Evolutionary conservation across 2,888 invertebrate species (phyloP).

Genomic region (Escarpia spicata): DNA sequence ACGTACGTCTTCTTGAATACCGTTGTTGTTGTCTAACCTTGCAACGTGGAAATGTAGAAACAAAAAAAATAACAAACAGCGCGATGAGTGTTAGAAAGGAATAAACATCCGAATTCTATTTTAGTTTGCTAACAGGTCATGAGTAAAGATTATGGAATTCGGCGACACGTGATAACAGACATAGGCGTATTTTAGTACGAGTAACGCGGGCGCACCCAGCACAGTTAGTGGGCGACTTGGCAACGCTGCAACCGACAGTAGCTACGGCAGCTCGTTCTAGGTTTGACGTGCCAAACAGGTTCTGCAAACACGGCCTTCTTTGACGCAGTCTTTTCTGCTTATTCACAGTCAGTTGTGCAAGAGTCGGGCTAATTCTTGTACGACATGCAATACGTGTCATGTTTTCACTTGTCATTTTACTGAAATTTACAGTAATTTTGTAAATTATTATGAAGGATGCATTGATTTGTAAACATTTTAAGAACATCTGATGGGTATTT

Average conservation of each 20-base stretch:
- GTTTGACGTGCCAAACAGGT: background rate
- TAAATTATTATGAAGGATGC: background rate
- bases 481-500: no score
- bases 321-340: background rate
- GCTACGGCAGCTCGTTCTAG: background rate
- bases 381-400: background rate
- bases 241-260: background rate
- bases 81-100: background rate
- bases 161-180: background rate
- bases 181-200: background rate
- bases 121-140: background rate
- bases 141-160: background rate
- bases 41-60: background rate
- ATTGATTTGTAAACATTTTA: background rate
- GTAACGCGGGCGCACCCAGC: background rate
- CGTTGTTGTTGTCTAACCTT: background rate
- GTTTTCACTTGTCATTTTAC: background rate
- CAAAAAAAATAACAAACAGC: background rate
- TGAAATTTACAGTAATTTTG: background rate
- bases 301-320: background rate
- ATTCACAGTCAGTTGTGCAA: background rate
- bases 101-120: background rate
- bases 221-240: background rate
- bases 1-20: background rate
- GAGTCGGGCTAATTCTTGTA: background rate